A percentile compares a stretch with the other conserved stretches of the same genome.
phyloP scores from a whole-genome alignment of 2,888 invertebrate genomes.

The Nomada ruficornis region DNA sequence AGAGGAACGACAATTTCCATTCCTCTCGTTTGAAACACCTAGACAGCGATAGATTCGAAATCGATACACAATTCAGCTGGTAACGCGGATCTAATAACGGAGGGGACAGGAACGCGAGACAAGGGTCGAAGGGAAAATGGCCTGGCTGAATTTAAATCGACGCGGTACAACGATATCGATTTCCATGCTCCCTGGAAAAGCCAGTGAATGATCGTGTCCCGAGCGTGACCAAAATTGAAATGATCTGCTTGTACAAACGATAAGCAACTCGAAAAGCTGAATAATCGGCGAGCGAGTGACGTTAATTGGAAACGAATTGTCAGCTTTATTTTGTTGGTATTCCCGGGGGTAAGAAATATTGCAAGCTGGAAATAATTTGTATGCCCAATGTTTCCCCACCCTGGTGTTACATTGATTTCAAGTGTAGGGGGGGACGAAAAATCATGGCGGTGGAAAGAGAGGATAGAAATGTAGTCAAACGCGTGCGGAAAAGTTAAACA shows the following conservation, averaged over 20 bases:
- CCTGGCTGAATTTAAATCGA: conserved; percentile 31
- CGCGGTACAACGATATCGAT: conserved; percentile 41
- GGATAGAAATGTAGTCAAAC: neutral
- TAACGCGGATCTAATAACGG: conserved; percentile 46
- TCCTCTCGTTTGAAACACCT: neutral
- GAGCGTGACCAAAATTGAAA: conserved; percentile 55
- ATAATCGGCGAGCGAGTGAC: conserved; percentile 54
- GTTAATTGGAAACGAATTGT: conserved; percentile 68
- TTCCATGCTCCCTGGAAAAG: conserved; percentile 7
- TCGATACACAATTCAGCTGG: conserved; percentile 26
- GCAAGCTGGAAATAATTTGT: conserved; percentile 34
- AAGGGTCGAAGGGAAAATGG: conserved; percentile 8
- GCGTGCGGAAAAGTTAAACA: too few species aligned
- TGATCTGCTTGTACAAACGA: conserved; percentile 55
- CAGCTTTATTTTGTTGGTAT: conserved; percentile 49
- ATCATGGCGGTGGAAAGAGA: too few species aligned
- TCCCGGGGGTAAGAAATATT: neutral
- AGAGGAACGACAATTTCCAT: conserved; percentile 3
- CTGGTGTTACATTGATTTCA: conserved; percentile 4
- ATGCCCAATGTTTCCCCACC: conserved; percentile 3
- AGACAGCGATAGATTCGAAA: conserved; percentile 16
- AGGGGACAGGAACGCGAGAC: conserved; percentile 8
- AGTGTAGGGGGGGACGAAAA: neutral
- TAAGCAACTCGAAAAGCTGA: conserved; percentile 56
- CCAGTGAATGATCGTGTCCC: conserved; percentile 27